phyloP scores from a whole-genome alignment of 1,140 invertebrate genomes.

The Pachyrhynchus sulphureomaculatus region DNA sequence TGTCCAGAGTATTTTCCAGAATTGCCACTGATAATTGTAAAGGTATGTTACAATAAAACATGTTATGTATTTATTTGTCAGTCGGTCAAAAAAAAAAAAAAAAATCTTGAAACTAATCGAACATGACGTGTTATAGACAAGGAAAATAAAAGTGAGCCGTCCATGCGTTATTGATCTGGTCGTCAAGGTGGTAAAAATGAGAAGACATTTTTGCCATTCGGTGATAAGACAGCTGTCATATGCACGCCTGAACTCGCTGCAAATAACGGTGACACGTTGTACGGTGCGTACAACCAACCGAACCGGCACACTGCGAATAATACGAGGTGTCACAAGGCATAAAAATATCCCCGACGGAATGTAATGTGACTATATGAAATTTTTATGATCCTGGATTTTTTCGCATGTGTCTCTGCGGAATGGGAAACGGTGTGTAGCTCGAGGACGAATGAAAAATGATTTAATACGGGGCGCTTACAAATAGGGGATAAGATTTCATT shows the following conservation, averaged over 20 bases:
- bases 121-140: too few relatives aligned
- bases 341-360: conserved; percentile 46
- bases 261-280: conserved; percentile 52
- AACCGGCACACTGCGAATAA: conserved; percentile 44
- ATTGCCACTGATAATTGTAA: too few relatives aligned
- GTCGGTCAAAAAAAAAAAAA: too few relatives aligned
- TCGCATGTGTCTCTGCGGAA: conserved; percentile 24
- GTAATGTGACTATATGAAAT: conserved; percentile 49
- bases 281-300: conserved; percentile 34
- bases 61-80: too few relatives aligned
- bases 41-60: too few relatives aligned
- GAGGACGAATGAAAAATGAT: conserved; percentile 21
- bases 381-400: conserved; percentile 47
- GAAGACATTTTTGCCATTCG: conserved; percentile 43
- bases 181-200: conserved; percentile 17
- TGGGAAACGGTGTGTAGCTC: conserved; percentile 17
- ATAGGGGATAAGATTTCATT: background rate
- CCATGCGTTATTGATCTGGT: too few relatives aligned
- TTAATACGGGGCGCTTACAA: background rate
- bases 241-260: conserved; percentile 45
- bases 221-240: conserved; percentile 51
- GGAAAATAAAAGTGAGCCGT: too few relatives aligned
- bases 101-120: too few relatives aligned
- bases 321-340: conserved; percentile 48
- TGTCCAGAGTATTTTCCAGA: too few relatives aligned